Base-by-base conservation (phyloP, 2,888 invertebrate species). In the Branchipolynoe longqiensis region DNA sequence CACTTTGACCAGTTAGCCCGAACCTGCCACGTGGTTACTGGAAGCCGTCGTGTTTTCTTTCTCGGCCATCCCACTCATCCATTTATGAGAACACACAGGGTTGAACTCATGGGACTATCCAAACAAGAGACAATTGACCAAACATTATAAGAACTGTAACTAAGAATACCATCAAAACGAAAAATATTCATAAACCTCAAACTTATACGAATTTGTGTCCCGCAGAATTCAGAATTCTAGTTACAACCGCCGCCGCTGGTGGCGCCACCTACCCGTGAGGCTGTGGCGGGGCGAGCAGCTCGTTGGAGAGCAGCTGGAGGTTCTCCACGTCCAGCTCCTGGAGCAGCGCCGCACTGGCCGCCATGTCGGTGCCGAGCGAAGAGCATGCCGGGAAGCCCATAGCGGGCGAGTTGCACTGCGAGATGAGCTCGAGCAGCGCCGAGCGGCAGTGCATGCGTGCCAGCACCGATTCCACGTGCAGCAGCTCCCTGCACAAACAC, bases 251-350 rank as follows among this genome's bases (percentile, higher is more conserved):
- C n/a, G n/a, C n/a, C n/a, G n/a, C n/a, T n/a, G n/a, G n/a, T 28
- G 58, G 18, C 62, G 40, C 40, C 1, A 41, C 58, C 40, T 58
- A 41, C 4, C 92, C 92, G 81, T 91, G 90, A 2, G 91, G 90
- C 84, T 90, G 91, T 0, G 93, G 91, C 1, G 91, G 88, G 25
- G 90, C 87, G 38, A 93, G 87, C 58, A 93, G 88, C 82, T 92
- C 92, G 86, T 92, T 92, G 4, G 93, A 93, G 64, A 93, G 87
- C 59, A 94, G 90, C 90, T 93, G 92, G 4, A 93, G 92, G 87
- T 93, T 93, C 87, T 93, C 94, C 40, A 93, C 90, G 87, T 94
- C 93, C 64, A 93, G 90, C 82, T 93, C 92, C 88, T 93, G 92
- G 6, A 92, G 88, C 8, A 90, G 88, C 1, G 92, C 92, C 3